Base-by-base conservation (phyloP, 92 coral and sea anemone genomes). In the Epizoanthus illoricatus region DNA sequence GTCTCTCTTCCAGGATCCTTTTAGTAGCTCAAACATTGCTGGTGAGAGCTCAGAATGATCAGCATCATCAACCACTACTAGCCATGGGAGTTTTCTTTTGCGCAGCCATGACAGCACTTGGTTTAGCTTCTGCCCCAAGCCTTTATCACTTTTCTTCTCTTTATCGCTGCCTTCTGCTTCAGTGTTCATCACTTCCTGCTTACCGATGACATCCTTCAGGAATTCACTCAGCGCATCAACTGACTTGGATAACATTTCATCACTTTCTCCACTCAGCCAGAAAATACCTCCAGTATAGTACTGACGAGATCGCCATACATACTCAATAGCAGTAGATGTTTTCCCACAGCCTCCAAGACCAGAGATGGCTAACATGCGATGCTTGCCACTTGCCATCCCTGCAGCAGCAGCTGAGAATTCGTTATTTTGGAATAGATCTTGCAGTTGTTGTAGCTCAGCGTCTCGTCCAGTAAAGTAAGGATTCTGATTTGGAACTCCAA, bases 261-360 rank as follows among this genome's bases (percentile, higher is more conserved):
- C 87, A 57, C 84, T 68, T 71, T 86, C 92, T 71, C 89, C 90
- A 76, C 83, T 81, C 73, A 89, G n/a, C 85, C 89, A 86, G 65
- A 68, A 86, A 7, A 76, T 59, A 10, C 92, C 92, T 18, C 92
- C 92, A 0, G 72, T 33, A 69, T 89, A 89, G 23, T 74, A 16
- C 7, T 40, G 65, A 41, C 71, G 41, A 58, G 57, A 21, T 19
- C 65, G 83, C 84, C 86, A 81, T 7, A 86, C 79, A 80, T 83
- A 86, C 63, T 89, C 90, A 4, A 85, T 68, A 40, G 87, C 92
- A 8, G 80, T 89, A 16, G 85, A 71, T 60, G 92, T 86, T 62
- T 89, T 89, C 0, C 92, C 92, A 52, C 78, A 75, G 42, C 90
- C 92, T 9, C 91, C 91, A 11, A 88, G 80, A 4, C 91, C 91